Base-by-base conservation (phyloP, 2,888 invertebrate species). In the Pediacus dermestoides region DNA sequence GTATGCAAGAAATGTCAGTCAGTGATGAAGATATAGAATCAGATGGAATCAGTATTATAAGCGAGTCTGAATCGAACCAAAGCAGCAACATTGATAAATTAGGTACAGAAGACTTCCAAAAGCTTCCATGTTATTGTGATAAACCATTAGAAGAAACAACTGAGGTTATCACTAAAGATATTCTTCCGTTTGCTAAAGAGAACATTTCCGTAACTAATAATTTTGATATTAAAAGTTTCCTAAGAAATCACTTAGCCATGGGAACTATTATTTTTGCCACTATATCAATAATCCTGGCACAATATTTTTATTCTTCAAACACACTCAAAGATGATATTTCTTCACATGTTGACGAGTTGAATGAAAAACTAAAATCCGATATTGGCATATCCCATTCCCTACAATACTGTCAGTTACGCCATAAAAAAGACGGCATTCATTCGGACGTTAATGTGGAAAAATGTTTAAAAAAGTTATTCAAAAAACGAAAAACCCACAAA, bases 401-500 rank as follows among this genome's bases (percentile, higher is more conserved):
- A 16, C 10, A 15, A 10, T 31, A 31, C 10, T 31, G 31, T 16
- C 14, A 31, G 16, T 9, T 16, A 6, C 9, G n/a, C n/a, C 31
- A 31, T 16, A 31, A 31, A 16, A 31, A 16, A 3, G 31, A 31
- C 10, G 31, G 31, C 4, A 14, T 31, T 14, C 16, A 13, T 31
- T 8, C n/a, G 16, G 31, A 31, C 4, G 16, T 31, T 6, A 31
- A 31, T 16, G 16, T 31, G 9, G 16, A 31, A 9, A 31, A 16
- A 16, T 31, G 31, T 31, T 31, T 31, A 9, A 16, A 6, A 4
- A 31, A 31, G 10, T 7, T 11, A 3, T 7, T 9, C 2, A 7
- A 16, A 16, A 31, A 31, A 4, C 14, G 16, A 31, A 6, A 31
- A 7, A 31, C 14, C 14, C 14, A 30, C 8, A 18, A 18, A 18